phyloP scores from a whole-genome alignment of 1,140 invertebrate genomes.

The Bemisia tabaci region DNA sequence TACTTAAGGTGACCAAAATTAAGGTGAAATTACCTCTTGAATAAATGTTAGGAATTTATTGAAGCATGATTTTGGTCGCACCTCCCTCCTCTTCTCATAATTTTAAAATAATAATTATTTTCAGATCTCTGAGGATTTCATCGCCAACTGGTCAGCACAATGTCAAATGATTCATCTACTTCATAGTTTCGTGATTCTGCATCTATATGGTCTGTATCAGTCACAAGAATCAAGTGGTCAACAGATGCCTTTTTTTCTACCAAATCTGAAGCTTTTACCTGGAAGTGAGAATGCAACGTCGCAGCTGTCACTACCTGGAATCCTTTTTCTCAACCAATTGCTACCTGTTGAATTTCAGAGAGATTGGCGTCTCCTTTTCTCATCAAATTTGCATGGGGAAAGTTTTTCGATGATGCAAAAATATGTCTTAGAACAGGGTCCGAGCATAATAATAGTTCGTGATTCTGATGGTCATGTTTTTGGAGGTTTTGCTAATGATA shows the following conservation, averaged over 20 bases:
- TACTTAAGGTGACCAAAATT: background rate
- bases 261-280: background rate
- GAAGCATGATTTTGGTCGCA: background rate
- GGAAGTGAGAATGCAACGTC: background rate
- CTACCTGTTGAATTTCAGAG: conserved; percentile 52
- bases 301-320: background rate
- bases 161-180: background rate
- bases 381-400: conserved; percentile 66
- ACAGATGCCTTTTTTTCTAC: background rate
- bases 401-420: conserved; percentile 66
- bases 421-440: conserved; percentile 54
- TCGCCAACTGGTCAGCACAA: background rate
- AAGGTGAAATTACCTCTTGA: background rate
- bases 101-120: background rate
- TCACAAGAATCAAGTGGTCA: background rate
- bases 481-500: conserved; percentile 67
- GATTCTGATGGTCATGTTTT: conserved; percentile 73
- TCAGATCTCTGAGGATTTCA: background rate
- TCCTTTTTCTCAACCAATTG: conserved; percentile 61
- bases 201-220: background rate
- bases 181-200: background rate
- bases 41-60: background rate
- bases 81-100: background rate
- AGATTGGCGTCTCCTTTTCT: conserved; percentile 72
- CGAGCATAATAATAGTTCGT: conserved; percentile 60